Base-by-base conservation (phyloP, 2,888 invertebrate genomes). In the Thyatira batis region DNA sequence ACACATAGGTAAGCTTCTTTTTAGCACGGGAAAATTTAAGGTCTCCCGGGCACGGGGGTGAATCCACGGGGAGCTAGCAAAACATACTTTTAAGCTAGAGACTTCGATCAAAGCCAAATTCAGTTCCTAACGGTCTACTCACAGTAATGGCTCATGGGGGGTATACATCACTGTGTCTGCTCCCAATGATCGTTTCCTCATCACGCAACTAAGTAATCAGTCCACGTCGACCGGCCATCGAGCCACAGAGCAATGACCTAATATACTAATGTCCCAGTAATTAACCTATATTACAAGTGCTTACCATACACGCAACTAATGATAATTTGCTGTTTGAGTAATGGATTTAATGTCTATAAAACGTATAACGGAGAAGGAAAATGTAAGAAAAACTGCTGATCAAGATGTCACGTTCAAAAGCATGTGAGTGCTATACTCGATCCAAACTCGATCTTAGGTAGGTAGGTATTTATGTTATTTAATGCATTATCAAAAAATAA, bases 191-290 rank as follows among this genome's bases (percentile, higher is more conserved):
- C 58, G 55, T 58, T 58, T 54, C 51, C 28, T 30, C 51, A 33
- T 54, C 59, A 60, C 56, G 59, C 59, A 46, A 56, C 45, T 46
- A 11, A 13, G 51, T 45, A 43, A 60, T 60, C 52, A 60, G 27
- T 17, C 13, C n/a, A 39, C 17, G 39, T 39, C 39, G n/a, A 2
- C 5, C 13, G 39, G 17, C 39, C 39, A 17, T 17, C 39, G 17
- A 6, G 8, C 23, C 23, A 45, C 49, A 53, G 49, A 50, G 58
- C 53, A 50, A 27, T 48, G 30, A 28, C 9, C 10, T 6, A n/a
- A 50, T 52, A 48, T 49, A 53, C 45, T 45, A 49, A 52, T 49
- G 44, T 50, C 39, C 21, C 17, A 23, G 20, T 20, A 44, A 52
- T 33, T 27, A 39, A 25, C 39, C 39, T 28, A 28, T 23, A 17